Conservation (phyloP, 2,113 vertebrate species). For the Aspiorhynchus laticeps region DNA sequence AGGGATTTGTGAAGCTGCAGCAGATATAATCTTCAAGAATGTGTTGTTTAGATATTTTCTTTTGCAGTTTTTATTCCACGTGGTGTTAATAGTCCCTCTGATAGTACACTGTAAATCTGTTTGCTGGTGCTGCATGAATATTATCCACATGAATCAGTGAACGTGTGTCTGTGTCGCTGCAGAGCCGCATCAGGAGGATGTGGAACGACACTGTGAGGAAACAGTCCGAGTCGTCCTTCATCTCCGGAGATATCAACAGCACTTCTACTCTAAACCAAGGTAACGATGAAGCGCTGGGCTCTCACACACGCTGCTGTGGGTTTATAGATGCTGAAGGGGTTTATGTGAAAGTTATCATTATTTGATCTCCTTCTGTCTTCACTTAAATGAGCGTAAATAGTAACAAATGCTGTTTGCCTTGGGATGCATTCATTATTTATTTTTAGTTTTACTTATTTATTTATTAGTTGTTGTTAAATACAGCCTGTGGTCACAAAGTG, state of each 20-base stretch:
- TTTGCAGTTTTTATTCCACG: background rate
- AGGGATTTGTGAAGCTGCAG: background rate
- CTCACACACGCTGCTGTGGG: background rate
- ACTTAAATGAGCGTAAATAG: too few species aligned
- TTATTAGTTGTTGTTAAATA: too few species aligned
- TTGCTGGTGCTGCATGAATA: background rate
- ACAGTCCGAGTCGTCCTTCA: constrained; percentile 99
- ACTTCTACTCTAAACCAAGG: constrained; percentile 99
- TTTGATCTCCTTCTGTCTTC: background rate
- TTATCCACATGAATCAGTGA: background rate
- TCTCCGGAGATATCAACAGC: constrained; percentile 99
- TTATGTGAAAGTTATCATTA: background rate
- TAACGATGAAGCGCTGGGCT: constrained; percentile 68
- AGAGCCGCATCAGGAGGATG: constrained; percentile 99
- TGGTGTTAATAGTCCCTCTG: background rate
- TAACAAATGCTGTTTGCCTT: too few species aligned
- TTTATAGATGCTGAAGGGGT: background rate
- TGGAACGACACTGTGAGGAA: constrained; percentile 99
- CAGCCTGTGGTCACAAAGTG: too few species aligned
- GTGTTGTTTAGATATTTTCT: too few species aligned
- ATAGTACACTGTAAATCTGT: constrained; percentile 72
- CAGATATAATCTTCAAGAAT: background rate
- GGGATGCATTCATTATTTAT: too few species aligned
- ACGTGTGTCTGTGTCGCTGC: constrained; percentile 53
- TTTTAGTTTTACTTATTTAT: too few species aligned